Conservation (phyloP, 2,888 invertebrate species). For the Pyralis farinalis region DNA sequence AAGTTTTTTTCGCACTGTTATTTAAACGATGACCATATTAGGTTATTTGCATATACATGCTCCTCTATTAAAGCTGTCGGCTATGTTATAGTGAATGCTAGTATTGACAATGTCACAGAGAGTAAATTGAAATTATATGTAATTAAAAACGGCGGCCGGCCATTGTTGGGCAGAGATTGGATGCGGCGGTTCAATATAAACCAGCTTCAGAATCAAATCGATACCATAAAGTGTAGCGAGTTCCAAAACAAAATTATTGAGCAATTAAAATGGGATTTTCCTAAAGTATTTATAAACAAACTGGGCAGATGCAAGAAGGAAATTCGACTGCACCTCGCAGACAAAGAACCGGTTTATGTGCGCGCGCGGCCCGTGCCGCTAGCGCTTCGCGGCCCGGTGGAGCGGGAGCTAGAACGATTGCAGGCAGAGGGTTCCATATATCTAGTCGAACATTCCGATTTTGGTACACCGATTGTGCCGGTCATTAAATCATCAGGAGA, state of each 20-base stretch:
- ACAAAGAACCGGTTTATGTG: slow-evolving; percentile 15
- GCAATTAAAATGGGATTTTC: slow-evolving; percentile 10
- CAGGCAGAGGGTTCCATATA: slow-evolving; percentile 21
- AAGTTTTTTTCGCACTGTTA: not conserved
- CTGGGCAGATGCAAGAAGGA: slow-evolving; percentile 16
- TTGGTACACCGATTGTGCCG: slow-evolving; percentile 26
- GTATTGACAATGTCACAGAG: not conserved
- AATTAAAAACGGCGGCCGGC: not conserved
- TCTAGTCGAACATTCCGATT: slow-evolving; percentile 22
- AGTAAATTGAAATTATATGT: not conserved
- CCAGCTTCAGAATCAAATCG: too few relatives aligned
- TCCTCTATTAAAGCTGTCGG: not conserved
- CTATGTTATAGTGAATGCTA: not conserved
- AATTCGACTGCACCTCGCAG: slow-evolving; percentile 15
- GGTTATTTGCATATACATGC: not conserved
- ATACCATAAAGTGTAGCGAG: too few relatives aligned
- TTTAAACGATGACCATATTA: not conserved
- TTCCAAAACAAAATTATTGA: too few relatives aligned
- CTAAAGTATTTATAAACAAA: slow-evolving; percentile 15
- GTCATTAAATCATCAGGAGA: slow-evolving; percentile 20
- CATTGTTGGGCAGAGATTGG: not conserved
- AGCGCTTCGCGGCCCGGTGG: slow-evolving; percentile 15
- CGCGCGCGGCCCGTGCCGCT: slow-evolving; percentile 15
- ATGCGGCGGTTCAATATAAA: not conserved
- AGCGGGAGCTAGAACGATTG: slow-evolving; percentile 19